phyloP scores from a whole-genome alignment of 1,140 invertebrate species.

The Drosophila quadrilineata region DNA sequence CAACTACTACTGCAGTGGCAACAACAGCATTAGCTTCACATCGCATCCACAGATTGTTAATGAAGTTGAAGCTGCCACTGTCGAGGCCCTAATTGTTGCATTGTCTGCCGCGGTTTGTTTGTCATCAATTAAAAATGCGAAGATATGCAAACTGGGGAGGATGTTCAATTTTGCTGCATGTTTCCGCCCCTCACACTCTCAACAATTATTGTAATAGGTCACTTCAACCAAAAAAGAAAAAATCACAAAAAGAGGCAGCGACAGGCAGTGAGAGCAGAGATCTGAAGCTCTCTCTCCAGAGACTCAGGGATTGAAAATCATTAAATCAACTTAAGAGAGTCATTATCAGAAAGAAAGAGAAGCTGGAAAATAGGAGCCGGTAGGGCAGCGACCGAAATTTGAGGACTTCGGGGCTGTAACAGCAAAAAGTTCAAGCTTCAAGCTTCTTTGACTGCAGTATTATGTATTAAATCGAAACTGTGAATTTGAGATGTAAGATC shows the following conservation, averaged over 20 bases:
- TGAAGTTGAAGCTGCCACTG: constrained; percentile 51
- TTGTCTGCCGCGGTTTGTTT: constrained; percentile 48
- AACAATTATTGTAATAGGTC: constrained; percentile 2
- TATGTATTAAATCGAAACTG: no score
- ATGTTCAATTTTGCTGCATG: constrained; percentile 8
- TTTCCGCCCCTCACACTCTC: constrained; percentile 16
- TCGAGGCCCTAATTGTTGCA: constrained; percentile 47
- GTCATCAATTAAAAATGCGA: constrained; percentile 55
- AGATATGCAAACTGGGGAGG: constrained; percentile 34
- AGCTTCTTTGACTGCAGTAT: no score
- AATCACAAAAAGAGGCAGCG: neutral
- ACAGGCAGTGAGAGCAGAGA: neutral
- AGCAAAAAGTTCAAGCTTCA: no score
- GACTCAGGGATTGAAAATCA: no score
- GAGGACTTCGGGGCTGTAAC: no score
- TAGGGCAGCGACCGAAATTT: no score
- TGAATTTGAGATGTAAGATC: no score
- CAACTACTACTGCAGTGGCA: neutral
- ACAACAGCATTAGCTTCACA: constrained; percentile 3
- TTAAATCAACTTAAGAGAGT: no score
- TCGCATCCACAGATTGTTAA: constrained; percentile 41
- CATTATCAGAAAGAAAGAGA: no score
- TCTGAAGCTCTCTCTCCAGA: no score
- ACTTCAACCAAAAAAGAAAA: neutral
- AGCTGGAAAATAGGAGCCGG: no score